Evolutionary conservation across 2,888 invertebrate genomes (phyloP), one percentile per base, ranked within the genome.

Genomic region (Trileptium ribeirensis): DNA sequence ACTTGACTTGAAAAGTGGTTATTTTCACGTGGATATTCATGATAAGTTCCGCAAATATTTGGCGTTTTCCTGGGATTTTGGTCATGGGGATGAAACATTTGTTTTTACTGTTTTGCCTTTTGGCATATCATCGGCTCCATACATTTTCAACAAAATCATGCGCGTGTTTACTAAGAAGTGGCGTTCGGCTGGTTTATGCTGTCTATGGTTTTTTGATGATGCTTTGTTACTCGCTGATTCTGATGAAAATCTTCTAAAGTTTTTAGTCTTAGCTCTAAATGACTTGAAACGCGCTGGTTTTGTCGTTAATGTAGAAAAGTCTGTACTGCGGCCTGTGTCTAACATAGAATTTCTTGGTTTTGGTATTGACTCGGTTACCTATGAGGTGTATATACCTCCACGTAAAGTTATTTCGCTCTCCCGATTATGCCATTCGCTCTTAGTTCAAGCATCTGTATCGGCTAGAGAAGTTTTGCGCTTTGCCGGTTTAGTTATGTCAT

Each of bases 1-100:
- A 70, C 70, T 70, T n/a, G 70, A 70, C 36, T 70, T 70, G 29
- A 70, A 70, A 70, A 33, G 33, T 70, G 70, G 70, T 15, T 70
- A 70, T 29, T 70, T 19, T 19, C 70, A 70, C 70, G 70, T 70
- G 15, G 70, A 70, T n/a, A 70, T 70, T 8, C 8, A 3, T 36
- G 33, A 31, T 36, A 70, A 33, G 15, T 19, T 8, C 8, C 70
- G 36, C 15, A 70, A 70, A 70, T 70, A 15, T 70, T 70, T 70
- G 31, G 70, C 33, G 8, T 70, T 70, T 8, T 19, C 8, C 31
- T 70, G 70, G 70, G 29, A 70, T 29, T 3, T 19, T 70, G 70
- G 70, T 15, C 8, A 31, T 33, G 70, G 70, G 8, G 36, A 8
- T 8, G 33, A 70, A 36, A 8, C 8, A 15, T 70, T 15, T n/a